phyloP scores from a whole-genome alignment of 2,797 vertebrate species.

The Notamacropus eugenii region DNA sequence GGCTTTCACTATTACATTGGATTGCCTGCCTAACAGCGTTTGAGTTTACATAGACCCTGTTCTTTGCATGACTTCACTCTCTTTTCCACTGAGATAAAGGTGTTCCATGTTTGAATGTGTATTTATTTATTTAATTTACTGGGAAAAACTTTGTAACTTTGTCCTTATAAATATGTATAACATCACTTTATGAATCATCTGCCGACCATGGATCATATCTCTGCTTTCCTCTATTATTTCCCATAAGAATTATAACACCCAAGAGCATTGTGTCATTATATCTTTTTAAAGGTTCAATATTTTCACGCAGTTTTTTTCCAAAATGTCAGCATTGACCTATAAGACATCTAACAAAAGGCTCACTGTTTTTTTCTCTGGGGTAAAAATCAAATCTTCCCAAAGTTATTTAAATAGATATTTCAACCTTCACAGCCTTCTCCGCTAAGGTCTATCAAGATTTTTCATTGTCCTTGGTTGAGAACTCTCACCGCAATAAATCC shows the following conservation, averaged over 20 bases:
- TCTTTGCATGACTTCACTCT: neutral
- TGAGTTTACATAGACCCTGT: neutral
- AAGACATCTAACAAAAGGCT: neutral
- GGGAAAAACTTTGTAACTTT: neutral
- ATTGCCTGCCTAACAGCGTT: neutral
- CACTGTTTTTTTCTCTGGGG: constrained; percentile 42
- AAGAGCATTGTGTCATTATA: neutral
- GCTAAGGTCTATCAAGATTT: constrained; percentile 48
- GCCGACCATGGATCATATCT: neutral
- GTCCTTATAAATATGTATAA: constrained; percentile 11
- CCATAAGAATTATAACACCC: constrained; percentile 27
- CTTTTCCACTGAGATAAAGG: constrained; percentile 25
- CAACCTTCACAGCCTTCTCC: constrained; percentile 38
- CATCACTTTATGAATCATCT: constrained; percentile 12
- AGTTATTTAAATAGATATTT: constrained; percentile 37
- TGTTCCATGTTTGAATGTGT: neutral
- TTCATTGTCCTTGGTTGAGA: constrained; percentile 52
- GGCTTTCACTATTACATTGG: neutral
- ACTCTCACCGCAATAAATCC: constrained; percentile 29
- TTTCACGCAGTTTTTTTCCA: constrained; percentile 30
- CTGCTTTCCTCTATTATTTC: neutral
- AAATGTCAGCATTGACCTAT: constrained; percentile 41
- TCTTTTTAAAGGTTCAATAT: constrained; percentile 18
- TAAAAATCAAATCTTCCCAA: constrained; percentile 42
- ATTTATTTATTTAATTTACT: constrained; percentile 35